phyloP scores from a whole-genome alignment of 2,888 invertebrate species.

The Palloptera scutellata region DNA sequence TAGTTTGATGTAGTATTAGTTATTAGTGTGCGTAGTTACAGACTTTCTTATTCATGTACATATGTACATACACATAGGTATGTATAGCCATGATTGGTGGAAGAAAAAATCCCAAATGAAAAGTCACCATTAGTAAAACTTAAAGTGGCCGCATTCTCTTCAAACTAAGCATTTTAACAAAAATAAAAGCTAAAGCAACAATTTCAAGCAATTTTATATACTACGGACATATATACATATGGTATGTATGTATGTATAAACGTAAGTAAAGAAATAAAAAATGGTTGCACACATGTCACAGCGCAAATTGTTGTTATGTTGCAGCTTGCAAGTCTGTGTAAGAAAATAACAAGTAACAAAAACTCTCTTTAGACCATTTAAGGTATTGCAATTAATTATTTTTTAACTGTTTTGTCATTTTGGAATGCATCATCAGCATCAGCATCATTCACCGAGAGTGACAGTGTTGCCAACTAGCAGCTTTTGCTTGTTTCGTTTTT shows the following conservation, averaged over 20 bases:
- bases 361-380: constrained; percentile 59
- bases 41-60: too few species aligned
- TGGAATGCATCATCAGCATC: constrained; percentile 50
- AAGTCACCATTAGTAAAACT: too few species aligned
- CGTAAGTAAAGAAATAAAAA: constrained; percentile 42
- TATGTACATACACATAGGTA: too few species aligned
- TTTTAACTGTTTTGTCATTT: constrained; percentile 65
- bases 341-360: constrained; percentile 23
- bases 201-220: constrained; percentile 21
- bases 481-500: constrained; percentile 49
- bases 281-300: constrained; percentile 54
- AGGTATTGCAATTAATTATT: constrained; percentile 65
- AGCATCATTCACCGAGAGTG: constrained; percentile 5
- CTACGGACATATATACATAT: background rate
- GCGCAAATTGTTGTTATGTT: constrained; percentile 46
- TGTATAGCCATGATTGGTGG: too few species aligned
- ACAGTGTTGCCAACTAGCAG: constrained; percentile 37
- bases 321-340: constrained; percentile 36
- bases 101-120: too few species aligned
- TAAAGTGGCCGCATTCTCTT: too few species aligned
- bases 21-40: too few species aligned
- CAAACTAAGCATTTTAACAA: too few species aligned
- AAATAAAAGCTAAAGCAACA: too few species aligned
- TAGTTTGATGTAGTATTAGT: too few species aligned
- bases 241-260: background rate